Percentiles rank a stretch among this genome's conserved stretches.
Conservation (phyloP, 2,888 invertebrate genomes). For the Laspeyria flexula region DNA sequence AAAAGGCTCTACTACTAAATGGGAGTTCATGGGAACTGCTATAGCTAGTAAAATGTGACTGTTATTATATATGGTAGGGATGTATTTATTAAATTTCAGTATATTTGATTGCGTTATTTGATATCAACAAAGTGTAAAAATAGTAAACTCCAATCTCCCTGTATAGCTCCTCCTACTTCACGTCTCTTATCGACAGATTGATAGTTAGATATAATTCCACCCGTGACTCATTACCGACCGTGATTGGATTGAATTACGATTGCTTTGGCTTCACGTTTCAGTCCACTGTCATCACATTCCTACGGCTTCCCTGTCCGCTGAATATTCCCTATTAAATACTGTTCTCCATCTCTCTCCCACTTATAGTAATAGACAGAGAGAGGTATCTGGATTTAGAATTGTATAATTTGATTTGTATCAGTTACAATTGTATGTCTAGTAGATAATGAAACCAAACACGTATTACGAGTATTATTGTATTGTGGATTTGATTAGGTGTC, state of each 20-base stretch:
- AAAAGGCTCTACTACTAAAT: too few relatives aligned
- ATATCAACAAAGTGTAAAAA: too few relatives aligned
- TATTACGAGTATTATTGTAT: constrained; percentile 16
- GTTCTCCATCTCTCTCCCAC: constrained; percentile 17
- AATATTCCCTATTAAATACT: constrained; percentile 29
- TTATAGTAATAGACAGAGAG: constrained; percentile 5
- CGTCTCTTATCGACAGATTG: not conserved
- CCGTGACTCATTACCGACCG: constrained; percentile 20
- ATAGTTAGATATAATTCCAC: not conserved
- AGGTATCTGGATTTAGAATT: constrained; percentile 31
- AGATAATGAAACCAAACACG: constrained; percentile 36
- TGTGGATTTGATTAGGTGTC: constrained; percentile 24
- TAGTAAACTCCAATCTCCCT: too few relatives aligned
- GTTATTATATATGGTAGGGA: too few relatives aligned
- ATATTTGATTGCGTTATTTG: too few relatives aligned
- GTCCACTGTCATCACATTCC: constrained; percentile 33
- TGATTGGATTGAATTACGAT: constrained; percentile 47
- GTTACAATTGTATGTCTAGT: constrained; percentile 36
- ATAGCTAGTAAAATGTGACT: too few relatives aligned
- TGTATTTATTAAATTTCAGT: too few relatives aligned
- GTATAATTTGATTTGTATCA: constrained; percentile 45
- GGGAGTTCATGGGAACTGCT: too few relatives aligned
- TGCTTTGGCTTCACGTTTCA: constrained; percentile 40
- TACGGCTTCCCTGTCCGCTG: constrained; percentile 33
- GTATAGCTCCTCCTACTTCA: too few relatives aligned